phyloP scores from a whole-genome alignment of 2,888 invertebrate species.

The Sesia apiformis region DNA sequence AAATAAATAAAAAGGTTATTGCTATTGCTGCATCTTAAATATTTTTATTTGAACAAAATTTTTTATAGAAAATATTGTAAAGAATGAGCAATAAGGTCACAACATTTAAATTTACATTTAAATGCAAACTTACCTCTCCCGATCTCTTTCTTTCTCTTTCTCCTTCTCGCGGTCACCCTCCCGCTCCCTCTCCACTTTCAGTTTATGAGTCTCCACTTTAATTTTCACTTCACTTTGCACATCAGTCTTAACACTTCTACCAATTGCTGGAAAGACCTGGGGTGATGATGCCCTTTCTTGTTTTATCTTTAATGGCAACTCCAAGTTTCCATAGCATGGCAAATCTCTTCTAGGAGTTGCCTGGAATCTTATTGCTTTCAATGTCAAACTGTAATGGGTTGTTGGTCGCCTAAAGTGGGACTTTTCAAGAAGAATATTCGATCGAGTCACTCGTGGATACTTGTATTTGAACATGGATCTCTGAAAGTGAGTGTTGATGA shows the following conservation, averaged over 20 bases:
- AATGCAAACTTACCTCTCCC: constrained; percentile 17
- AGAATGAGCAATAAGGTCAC: too few relatives aligned
- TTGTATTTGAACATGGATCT: constrained; percentile 55
- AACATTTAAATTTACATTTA: too few relatives aligned
- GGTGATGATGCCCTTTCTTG: constrained; percentile 37
- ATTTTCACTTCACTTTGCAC: constrained; percentile 29
- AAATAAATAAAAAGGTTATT: too few relatives aligned
- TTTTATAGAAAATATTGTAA: too few relatives aligned
- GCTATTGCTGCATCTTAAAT: too few relatives aligned
- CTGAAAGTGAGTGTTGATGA: constrained; percentile 60
- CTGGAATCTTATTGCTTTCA: constrained; percentile 58
- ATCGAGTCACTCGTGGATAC: constrained; percentile 58
- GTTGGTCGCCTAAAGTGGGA: constrained; percentile 37
- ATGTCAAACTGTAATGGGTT: constrained; percentile 42
- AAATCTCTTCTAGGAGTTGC: constrained; percentile 50
- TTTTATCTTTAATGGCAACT: constrained; percentile 58
- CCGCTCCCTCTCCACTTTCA: constrained; percentile 23
- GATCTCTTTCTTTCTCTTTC: constrained; percentile 28
- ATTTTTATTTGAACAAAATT: too few relatives aligned
- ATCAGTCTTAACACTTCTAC: constrained; percentile 30
- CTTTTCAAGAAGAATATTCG: constrained; percentile 55
- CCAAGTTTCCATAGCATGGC: constrained; percentile 66
- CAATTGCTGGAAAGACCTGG: constrained; percentile 40
- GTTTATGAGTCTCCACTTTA: constrained; percentile 28
- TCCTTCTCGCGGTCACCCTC: constrained; percentile 27